Percentiles rank a stretch among this genome's conserved stretches.
These are phyloP conservation scores for Trachelus tabidus DNA, from an alignment of 2,888 invertebrate genomes.

Conservation along the genomic window DNA sequence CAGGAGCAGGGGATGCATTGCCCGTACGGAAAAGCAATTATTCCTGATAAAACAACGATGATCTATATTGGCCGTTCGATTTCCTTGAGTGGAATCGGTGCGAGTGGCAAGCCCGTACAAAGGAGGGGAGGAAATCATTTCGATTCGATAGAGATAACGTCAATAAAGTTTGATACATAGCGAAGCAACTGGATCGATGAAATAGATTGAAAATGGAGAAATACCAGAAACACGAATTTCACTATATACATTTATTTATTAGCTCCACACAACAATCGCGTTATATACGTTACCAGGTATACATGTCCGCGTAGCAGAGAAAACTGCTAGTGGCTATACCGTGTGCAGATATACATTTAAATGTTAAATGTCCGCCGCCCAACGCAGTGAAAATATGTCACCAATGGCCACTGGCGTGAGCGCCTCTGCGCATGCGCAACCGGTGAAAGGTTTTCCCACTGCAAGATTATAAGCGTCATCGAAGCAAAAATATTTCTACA, in stretches of 20 bases:
- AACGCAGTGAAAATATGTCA: conserved; percentile 46
- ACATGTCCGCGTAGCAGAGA: too few relatives aligned
- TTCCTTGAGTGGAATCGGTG: background rate
- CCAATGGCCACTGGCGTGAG: conserved; percentile 22
- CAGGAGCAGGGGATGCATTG: conserved; percentile 22
- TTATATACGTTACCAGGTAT: background rate
- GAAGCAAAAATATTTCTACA: background rate
- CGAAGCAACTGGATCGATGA: background rate
- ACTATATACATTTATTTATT: background rate
- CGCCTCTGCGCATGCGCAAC: background rate
- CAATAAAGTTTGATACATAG: background rate
- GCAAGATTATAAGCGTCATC: background rate
- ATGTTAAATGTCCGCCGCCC: conserved; percentile 51
- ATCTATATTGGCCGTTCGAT: conserved; percentile 23
- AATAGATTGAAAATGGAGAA: background rate
- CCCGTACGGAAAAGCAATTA: conserved; percentile 32
- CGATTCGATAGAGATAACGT: background rate
- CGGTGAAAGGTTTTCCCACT: background rate
- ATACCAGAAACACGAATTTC: background rate
- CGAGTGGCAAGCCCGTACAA: background rate
- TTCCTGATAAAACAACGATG: conserved; percentile 36
- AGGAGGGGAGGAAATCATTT: background rate
- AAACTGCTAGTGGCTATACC: background rate
- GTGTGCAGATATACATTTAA: conserved; percentile 41
- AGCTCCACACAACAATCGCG: background rate